Percentiles rank a stretch among this genome's conserved stretches.
phyloP scores from a whole-genome alignment of 1,140 invertebrate genomes.

The Zophobas atratus region DNA sequence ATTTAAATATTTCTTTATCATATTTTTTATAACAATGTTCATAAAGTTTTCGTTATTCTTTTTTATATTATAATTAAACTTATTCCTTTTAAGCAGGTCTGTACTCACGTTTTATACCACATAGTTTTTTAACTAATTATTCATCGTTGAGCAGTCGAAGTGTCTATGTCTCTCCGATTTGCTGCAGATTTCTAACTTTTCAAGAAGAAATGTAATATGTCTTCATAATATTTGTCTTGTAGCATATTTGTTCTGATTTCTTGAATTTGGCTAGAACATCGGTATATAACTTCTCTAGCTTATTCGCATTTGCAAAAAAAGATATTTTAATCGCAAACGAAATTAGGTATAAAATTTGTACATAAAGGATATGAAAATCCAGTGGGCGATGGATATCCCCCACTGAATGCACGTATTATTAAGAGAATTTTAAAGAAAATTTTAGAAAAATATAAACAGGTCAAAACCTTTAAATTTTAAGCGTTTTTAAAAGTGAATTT shows the following conservation, averaged over 20 bases:
- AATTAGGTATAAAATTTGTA: too few species aligned
- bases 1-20: neutral
- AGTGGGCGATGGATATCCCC: too few species aligned
- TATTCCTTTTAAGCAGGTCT: neutral
- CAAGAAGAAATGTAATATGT: slow-evolving; percentile 30
- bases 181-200: slow-evolving; percentile 22
- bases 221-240: slow-evolving; percentile 20
- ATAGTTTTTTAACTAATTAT: too few species aligned
- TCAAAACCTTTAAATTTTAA: too few species aligned
- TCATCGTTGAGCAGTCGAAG: too few species aligned
- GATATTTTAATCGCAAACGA: too few species aligned
- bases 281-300: slow-evolving; percentile 18
- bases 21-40: neutral
- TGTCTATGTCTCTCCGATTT: too few species aligned
- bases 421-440: too few species aligned
- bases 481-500: too few species aligned
- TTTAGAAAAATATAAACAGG: too few species aligned
- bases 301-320: slow-evolving; percentile 30
- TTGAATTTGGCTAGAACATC: slow-evolving; percentile 25
- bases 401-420: too few species aligned
- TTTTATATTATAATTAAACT: neutral
- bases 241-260: slow-evolving; percentile 12
- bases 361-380: too few species aligned
- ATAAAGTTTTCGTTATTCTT: neutral
- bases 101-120: neutral